Conservation (phyloP, 2,888 invertebrate genomes). For the Chloroclystis v-ata region DNA sequence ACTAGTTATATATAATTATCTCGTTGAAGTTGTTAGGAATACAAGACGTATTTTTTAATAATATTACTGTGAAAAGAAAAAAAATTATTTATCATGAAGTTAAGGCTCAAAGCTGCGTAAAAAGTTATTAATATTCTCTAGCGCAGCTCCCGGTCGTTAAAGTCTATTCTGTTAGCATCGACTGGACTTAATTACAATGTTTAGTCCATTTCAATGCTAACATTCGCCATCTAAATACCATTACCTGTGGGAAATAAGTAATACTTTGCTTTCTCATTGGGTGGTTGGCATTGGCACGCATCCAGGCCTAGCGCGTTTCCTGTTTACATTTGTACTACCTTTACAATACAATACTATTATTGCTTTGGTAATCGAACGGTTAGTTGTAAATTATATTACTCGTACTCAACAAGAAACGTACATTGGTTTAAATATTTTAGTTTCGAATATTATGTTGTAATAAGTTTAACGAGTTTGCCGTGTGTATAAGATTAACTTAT, state of each 20-base stretch:
- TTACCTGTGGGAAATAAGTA: slow-evolving; percentile 13
- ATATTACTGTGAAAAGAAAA: no score
- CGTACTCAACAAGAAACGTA: no score
- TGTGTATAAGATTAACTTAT: no score
- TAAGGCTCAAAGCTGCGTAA: no score
- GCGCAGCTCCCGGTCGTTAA: background rate
- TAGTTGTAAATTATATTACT: slow-evolving; percentile 16
- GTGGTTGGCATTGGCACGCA: slow-evolving; percentile 26
- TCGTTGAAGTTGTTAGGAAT: no score
- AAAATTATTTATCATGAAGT: no score
- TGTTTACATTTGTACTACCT: slow-evolving; percentile 20
- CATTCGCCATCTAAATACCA: slow-evolving; percentile 12
- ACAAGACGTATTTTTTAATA: no score
- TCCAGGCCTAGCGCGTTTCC: slow-evolving; percentile 22
- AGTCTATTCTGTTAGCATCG: slow-evolving; percentile 12
- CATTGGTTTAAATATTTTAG: no score
- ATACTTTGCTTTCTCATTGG: slow-evolving; percentile 21
- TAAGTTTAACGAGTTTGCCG: no score
- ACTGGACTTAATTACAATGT: slow-evolving; percentile 15
- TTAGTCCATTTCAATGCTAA: slow-evolving; percentile 18
- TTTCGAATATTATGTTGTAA: no score
- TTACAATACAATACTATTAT: slow-evolving; percentile 8
- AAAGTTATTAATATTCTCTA: no score
- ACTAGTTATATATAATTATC: no score
- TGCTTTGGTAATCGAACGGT: slow-evolving; percentile 13